Evolutionary conservation across 2,113 vertebrate species (phyloP).

Genomic region (Hemibates koningsi): DNA sequence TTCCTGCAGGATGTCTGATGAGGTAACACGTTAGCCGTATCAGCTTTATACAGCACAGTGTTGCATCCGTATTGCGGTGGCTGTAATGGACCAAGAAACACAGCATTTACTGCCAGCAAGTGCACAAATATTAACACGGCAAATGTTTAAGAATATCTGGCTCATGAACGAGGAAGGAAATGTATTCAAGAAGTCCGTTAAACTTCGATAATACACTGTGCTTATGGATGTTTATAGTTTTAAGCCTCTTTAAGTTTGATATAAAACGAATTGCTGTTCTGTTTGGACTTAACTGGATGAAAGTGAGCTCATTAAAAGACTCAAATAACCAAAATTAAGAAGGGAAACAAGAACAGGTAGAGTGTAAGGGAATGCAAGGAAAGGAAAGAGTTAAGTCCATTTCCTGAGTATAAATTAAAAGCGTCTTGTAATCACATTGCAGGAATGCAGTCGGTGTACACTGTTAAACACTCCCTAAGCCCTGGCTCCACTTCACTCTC

Average conservation of each 20-base stretch:
- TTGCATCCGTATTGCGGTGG: not conserved
- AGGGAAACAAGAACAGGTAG: conserved; percentile 21
- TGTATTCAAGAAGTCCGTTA: not conserved
- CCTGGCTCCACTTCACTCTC: conserved; percentile 74
- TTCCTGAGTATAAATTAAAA: conserved; percentile 78
- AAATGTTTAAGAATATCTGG: not conserved
- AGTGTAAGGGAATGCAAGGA: conserved; percentile 24
- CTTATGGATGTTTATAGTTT: not conserved
- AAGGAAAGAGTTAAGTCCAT: conserved; percentile 73
- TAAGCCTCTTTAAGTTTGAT: not conserved
- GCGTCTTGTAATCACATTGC: conserved; percentile 77
- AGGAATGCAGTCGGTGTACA: conserved; percentile 79
- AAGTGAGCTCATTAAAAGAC: conserved; percentile 6
- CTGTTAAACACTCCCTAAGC: conserved; percentile 78
- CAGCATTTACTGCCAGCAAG: not conserved
- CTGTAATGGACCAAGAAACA: not conserved
- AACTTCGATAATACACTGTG: not conserved
- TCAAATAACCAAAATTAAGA: not conserved
- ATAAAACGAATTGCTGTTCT: not conserved
- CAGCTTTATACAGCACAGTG: not conserved
- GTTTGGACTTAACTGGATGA: not conserved
- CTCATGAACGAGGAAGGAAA: not conserved
- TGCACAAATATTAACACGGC: not conserved
- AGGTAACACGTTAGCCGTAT: not conserved
- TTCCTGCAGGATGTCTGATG: not conserved